Base-by-base conservation (phyloP, 2,888 invertebrate species). In the Melinopterus prodromus region DNA sequence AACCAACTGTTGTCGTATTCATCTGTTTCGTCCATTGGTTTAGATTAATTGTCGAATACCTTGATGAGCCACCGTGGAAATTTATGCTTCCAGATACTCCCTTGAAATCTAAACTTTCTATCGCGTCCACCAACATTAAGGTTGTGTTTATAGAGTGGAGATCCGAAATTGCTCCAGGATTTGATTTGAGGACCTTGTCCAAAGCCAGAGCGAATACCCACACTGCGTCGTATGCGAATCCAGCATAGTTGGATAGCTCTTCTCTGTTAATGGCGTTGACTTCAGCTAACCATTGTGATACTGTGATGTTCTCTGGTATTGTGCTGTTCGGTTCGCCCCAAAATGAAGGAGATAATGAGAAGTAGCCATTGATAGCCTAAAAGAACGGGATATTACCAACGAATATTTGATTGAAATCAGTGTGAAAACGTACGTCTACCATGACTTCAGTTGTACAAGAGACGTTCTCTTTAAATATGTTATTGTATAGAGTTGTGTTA, bases 181-280 rank as follows among this genome's bases (percentile, higher is more conserved):
- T 91, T 77, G 92, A 91, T 77, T 89, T 90, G 0, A 94, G 87
- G 0, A 96, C 89, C 82, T 92, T 90, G 85, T 95, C 92, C 37
- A 95, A 89, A 0, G 95, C 95, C 70, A 92, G 89, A 4, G 95
- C 96, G 87, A 94, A 96, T 0, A 93, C 93, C 96, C 96, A 96
- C 77, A 96, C 94, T 0, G 95, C 95, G 88, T 96, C 96, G 85
- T 96, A 96, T 0, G 95, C 94, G 86, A 93, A 96, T 0, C 94
- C 94, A 0, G 94, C 94, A 86, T 94, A 95, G 83, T 92, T 91
- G 0, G 94, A 94, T 6, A 79, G 35, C 35, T 74, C 74, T 15
- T 53, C 70, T 53, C 9, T 9, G 53, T 12, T 12, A 53, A 3
- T 53, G n/a, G 35, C 35, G 7, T 69, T 72, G 84, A 92, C 93